Evolutionary conservation across 2,113 vertebrate genomes (phyloP).

Genomic region (Salvelinus namaycush): DNA sequence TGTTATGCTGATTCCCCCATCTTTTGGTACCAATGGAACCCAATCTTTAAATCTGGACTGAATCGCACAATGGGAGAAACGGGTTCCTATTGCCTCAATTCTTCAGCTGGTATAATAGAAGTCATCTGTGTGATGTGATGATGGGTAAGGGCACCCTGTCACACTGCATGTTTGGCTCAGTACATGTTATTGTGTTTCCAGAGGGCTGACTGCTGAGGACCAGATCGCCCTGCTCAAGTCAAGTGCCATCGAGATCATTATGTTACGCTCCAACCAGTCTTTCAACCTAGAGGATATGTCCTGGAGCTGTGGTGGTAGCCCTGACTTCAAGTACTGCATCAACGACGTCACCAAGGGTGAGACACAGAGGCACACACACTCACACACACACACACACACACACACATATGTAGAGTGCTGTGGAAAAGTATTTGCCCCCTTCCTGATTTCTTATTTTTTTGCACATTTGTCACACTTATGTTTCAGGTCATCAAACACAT

Average conservation of each 20-base stretch:
- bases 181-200: conserved; percentile 48
- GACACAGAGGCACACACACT: neutral
- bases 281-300: conserved; percentile 94
- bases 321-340: conserved; percentile 89
- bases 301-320: conserved; percentile 91
- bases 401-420: conserved; percentile 1
- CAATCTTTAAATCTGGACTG: too few species aligned
- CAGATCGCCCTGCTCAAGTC: conserved; percentile 96
- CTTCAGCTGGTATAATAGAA: too few species aligned
- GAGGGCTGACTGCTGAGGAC: conserved; percentile 89
- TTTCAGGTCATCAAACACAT: too few species aligned
- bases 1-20: too few species aligned
- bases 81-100: too few species aligned
- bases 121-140: neutral
- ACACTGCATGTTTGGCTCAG: neutral
- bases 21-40: too few species aligned
- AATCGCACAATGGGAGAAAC: too few species aligned
- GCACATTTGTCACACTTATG: too few species aligned
- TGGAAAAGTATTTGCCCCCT: too few species aligned
- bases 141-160: too few species aligned
- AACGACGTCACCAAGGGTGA: conserved; percentile 89
- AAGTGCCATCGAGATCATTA: conserved; percentile 97
- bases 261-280: conserved; percentile 96
- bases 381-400: conserved; percentile 21
- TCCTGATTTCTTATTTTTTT: too few species aligned